These are phyloP conservation scores for Limenitis camilla DNA, from an alignment of 2,888 invertebrate species.

Conservation along the genomic window DNA sequence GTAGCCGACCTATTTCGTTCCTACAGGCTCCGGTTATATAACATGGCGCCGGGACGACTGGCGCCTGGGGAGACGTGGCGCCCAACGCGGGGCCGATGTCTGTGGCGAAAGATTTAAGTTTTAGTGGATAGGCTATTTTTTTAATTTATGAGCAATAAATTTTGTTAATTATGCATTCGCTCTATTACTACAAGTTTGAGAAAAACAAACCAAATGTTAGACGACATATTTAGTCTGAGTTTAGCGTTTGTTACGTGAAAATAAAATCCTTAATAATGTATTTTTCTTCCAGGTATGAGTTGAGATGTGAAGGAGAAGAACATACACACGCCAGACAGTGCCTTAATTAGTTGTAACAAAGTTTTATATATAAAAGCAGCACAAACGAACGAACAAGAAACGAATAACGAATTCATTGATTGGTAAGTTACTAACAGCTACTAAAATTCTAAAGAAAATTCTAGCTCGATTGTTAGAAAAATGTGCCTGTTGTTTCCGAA, in stretches of 20 bases:
- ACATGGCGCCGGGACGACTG: slow-evolving; percentile 73
- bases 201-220: background rate
- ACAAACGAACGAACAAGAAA: slow-evolving; percentile 22
- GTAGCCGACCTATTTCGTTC: slow-evolving; percentile 10
- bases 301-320: slow-evolving; percentile 49
- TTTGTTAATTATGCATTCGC: background rate
- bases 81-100: slow-evolving; percentile 43
- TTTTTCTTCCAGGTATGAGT: slow-evolving; percentile 46
- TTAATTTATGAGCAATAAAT: background rate
- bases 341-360: slow-evolving; percentile 17
- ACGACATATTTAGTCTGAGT: background rate
- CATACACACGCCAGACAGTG: slow-evolving; percentile 28
- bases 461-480: background rate
- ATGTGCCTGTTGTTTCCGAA: too few relatives aligned
- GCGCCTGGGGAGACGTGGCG: slow-evolving; percentile 53
- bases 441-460: background rate
- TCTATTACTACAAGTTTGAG: too few relatives aligned
- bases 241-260: too few relatives aligned
- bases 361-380: slow-evolving; percentile 6
- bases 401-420: slow-evolving; percentile 18
- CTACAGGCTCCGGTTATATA: slow-evolving; percentile 44
- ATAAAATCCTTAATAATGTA: slow-evolving; percentile 4
- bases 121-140: background rate
- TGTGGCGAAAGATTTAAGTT: background rate
- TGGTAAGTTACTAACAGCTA: slow-evolving; percentile 9